Conservation (phyloP, 2,797 vertebrate genomes). For the Lophius americanus region DNA sequence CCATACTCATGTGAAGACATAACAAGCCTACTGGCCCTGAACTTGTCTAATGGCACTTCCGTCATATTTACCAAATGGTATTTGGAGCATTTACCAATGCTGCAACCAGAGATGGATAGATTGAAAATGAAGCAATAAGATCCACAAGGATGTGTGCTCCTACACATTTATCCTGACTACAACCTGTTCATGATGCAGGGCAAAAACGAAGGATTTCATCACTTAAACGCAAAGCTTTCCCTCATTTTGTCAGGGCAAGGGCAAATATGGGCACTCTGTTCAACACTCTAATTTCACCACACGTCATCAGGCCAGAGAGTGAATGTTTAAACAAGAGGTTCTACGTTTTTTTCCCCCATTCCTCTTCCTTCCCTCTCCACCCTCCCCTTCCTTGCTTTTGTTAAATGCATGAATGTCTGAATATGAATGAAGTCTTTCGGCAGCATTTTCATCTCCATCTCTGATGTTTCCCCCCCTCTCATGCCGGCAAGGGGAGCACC, state of each 20-base stretch:
- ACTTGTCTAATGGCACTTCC: slow-evolving; percentile 75
- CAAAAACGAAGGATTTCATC: slow-evolving; percentile 65
- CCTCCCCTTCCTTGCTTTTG: slow-evolving; percentile 11
- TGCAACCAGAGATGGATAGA: slow-evolving; percentile 65
- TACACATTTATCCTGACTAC: slow-evolving; percentile 33
- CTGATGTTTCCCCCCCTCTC: slow-evolving; percentile 24
- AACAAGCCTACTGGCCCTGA: slow-evolving; percentile 75
- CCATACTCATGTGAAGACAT: slow-evolving; percentile 62
- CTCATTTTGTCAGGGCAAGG: slow-evolving; percentile 48
- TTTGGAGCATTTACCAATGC: slow-evolving; percentile 57
- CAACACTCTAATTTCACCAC: slow-evolving; percentile 47
- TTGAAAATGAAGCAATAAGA: slow-evolving; percentile 71
- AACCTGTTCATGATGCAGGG: slow-evolving; percentile 52
- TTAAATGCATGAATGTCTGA: slow-evolving; percentile 54
- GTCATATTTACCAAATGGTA: slow-evolving; percentile 81
- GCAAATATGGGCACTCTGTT: slow-evolving; percentile 46
- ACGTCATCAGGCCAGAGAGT: slow-evolving; percentile 41
- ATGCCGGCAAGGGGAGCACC: background rate
- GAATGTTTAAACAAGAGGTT: slow-evolving; percentile 65
- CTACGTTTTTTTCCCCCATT: slow-evolving; percentile 15
- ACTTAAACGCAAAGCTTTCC: slow-evolving; percentile 33
- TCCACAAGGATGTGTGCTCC: slow-evolving; percentile 53
- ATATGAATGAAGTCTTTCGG: slow-evolving; percentile 54
- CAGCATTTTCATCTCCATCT: slow-evolving; percentile 47
- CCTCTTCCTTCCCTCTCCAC: background rate